A percentile compares a stretch with the other conserved stretches of the same genome.
These are phyloP conservation scores for Pagetopsis macropterus DNA, from an alignment of 2,797 vertebrate genomes.

Conservation along the genomic window DNA sequence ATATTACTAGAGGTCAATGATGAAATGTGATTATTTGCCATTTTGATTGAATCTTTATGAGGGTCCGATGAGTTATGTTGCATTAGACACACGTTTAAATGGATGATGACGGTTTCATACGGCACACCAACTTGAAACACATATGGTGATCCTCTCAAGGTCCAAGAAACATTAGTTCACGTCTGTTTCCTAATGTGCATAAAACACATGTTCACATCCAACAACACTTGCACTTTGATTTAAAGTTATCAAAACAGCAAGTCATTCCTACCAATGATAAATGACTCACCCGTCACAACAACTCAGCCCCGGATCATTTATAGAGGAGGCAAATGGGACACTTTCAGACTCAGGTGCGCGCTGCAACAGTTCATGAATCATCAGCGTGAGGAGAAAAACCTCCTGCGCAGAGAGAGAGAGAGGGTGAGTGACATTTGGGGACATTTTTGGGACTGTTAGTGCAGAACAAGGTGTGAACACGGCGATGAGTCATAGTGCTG, in stretches of 20 bases:
- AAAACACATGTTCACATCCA: conserved; percentile 20
- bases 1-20: background rate
- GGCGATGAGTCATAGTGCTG: conserved; percentile 51
- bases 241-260: conserved; percentile 44
- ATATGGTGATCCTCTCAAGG: background rate
- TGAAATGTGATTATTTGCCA: background rate
- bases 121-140: conserved; percentile 2
- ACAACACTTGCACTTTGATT: conserved; percentile 28
- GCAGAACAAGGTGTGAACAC: conserved; percentile 55
- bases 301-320: conserved; percentile 41
- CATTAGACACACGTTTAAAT: background rate
- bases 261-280: conserved; percentile 37
- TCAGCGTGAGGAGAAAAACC: conserved; percentile 35
- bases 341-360: conserved; percentile 34
- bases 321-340: conserved; percentile 39
- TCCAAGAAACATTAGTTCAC: conserved; percentile 7
- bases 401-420: conserved; percentile 19
- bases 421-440: conserved; percentile 47
- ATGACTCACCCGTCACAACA: conserved; percentile 43
- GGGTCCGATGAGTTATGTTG: background rate
- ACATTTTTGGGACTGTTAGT: conserved; percentile 45
- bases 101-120: background rate
- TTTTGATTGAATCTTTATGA: conserved; percentile 1
- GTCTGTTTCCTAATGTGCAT: background rate
- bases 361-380: conserved; percentile 58